A percentile compares a stretch with the other conserved stretches of the same genome.
phyloP scores from a whole-genome alignment of 2,797 vertebrate genomes.

The Bovichtus diacanthus region DNA sequence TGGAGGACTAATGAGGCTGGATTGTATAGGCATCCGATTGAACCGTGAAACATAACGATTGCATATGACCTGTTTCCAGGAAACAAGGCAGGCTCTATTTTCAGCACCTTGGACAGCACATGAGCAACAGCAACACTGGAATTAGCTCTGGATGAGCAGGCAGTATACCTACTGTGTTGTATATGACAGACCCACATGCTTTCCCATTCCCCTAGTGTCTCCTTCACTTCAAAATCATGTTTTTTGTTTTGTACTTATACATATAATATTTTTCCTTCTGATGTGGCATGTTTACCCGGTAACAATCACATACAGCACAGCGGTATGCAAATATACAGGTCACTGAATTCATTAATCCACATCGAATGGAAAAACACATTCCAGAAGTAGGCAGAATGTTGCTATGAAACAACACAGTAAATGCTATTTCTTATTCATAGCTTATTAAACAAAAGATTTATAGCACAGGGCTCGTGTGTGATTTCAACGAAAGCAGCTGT shows the following conservation, averaged over 20 bases:
- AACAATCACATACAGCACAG: not conserved
- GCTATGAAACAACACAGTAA: not conserved
- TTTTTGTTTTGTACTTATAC: not conserved
- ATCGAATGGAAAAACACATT: not conserved
- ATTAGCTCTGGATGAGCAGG: conserved; percentile 30
- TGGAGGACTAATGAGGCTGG: conserved; percentile 41
- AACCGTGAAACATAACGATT: conserved; percentile 52
- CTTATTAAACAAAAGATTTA: conserved; percentile 9
- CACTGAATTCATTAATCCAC: conserved; percentile 13
- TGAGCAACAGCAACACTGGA: conserved; percentile 52
- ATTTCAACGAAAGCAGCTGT: conserved; percentile 29
- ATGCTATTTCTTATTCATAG: not conserved
- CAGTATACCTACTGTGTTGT: not conserved
- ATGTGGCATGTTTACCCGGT: not conserved
- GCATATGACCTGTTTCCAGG: conserved; percentile 72
- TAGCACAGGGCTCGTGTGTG: not conserved
- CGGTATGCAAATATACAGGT: not conserved
- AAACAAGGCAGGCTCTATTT: conserved; percentile 72
- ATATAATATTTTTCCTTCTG: not conserved
- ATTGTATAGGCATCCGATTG: conserved; percentile 39
- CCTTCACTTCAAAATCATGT: not conserved
- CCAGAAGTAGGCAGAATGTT: not conserved
- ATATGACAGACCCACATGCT: not conserved
- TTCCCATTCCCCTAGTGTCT: not conserved
- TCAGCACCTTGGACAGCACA: conserved; percentile 73